Base-by-base conservation (phyloP, 1,140 invertebrate genomes). In the Panagrolaimus sp. region DNA sequence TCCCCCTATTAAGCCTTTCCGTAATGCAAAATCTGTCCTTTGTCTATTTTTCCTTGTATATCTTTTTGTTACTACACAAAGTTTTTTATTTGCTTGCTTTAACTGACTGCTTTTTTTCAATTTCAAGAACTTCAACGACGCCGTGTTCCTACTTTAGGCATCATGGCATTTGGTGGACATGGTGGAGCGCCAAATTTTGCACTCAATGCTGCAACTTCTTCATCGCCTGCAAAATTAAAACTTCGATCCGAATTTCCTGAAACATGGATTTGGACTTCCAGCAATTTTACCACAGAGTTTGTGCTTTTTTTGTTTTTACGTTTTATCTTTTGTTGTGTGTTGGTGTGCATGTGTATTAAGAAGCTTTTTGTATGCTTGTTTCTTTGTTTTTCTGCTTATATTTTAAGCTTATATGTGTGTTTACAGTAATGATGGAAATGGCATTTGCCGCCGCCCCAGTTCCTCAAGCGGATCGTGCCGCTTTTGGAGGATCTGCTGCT, bases 201-300 rank as follows among this genome's bases (percentile, higher is more conserved):
- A 5, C 16, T 23, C 5, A 20, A 20, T 63, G 65, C 47, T n/a
- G 44, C 47, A 14, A 48, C 68, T 31, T 14, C 69, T 16, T 9
- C 66, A 38, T 38, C 31, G 7, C 7, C 31, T 38, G 2, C 31
- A 38, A 38, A 38, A 38, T 38, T 38, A 7, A 70, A 51, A 31
- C 13, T 73, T n/a, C 68, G 77, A 13, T 48, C 44, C 38, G 66
- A 74, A 25, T 78, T 78, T 64, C 77, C 77, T 13, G 77, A 78
- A 57, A 75, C 78, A 3, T 76, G 75, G 75, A 71, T 76, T 42
- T 76, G 75, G 75, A 42, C 62, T 13, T 20, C 71, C 51, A 57
- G 20, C 13, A 13, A 51, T 1, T 51, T 51, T 23, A 57, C n/a
- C 13, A 47, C 45, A 47, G 38, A 47, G 23, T 48, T 63, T 25